Base-by-base conservation (phyloP, 2,888 invertebrate species). In the Gymnoscelis rufifasciata region DNA sequence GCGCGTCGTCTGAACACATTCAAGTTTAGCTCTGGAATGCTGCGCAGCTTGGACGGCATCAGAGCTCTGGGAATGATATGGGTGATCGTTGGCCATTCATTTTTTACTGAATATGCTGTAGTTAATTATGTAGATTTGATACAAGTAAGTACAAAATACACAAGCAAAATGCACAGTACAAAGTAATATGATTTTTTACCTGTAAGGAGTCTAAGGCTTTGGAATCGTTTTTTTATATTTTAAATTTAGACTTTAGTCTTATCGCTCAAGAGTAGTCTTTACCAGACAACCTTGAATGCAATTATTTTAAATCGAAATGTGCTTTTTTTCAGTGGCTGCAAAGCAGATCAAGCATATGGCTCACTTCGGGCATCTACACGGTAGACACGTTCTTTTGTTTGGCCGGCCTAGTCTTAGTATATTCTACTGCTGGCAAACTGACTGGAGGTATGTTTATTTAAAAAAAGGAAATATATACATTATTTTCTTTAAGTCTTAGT, bases 321-420 rank as follows among this genome's bases (percentile, higher is more conserved):
- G 2, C 2, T 5, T 5, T 19, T 7, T 59, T 58, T 38, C 38
- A 67, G 64, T 63, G 58, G 62, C 2, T 58, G 12, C 11, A 38
- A 28, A 50, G n/a, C n/a, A n/a, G n/a, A n/a, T n/a, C n/a, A n/a
- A n/a, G n/a, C n/a, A n/a, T n/a, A 63, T 89, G 66, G 90, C 77
- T 60, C 59, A 63, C 71, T 13, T 56, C 74, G 0, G 77, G 66
- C 0, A 67, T 88, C 1, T 80, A 90, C 1, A 86, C 91, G 7
- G 92, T 92, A 0, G 93, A 93, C 54, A 90, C 92, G 0, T 93
- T 93, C 66, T 91, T 92, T 60, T 57, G 72, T 24, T 43, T 83
- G 13, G 66, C 67, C 23, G 83, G 83, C 2, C 40, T 83, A 1
- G 57, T 83, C 0, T 29, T 80, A 1, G 79, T 82, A 0, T 83